Evolutionary conservation across 2,113 vertebrate genomes (phyloP).

Genomic region (Hemibagrus wyckioides): DNA sequence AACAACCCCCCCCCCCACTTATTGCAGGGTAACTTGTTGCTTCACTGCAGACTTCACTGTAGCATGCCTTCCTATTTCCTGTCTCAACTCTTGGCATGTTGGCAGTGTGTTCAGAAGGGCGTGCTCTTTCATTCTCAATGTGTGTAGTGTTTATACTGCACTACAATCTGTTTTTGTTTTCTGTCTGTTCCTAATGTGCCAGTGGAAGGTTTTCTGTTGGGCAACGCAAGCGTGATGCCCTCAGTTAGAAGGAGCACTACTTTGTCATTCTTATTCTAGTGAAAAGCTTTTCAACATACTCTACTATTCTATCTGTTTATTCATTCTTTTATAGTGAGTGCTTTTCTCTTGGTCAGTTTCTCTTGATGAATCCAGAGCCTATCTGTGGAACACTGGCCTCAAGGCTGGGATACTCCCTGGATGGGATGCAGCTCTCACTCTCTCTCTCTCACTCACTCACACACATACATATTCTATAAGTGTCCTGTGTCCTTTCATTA

Average conservation of each 20-base stretch:
- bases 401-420: background rate
- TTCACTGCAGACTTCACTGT: background rate
- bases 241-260: conserved; percentile 13
- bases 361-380: background rate
- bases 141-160: conserved; percentile 22
- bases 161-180: conserved; percentile 31
- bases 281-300: background rate
- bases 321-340: background rate
- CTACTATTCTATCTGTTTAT: background rate
- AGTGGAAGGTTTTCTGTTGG: conserved; percentile 23
- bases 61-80: conserved; percentile 24
- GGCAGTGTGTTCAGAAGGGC: conserved; percentile 4
- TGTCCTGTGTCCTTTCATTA: background rate
- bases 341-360: background rate
- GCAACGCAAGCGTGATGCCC: background rate
- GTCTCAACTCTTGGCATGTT: conserved; percentile 5
- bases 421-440: background rate
- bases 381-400: background rate
- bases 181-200: conserved; percentile 6
- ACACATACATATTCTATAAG: background rate
- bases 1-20: background rate
- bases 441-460: background rate
- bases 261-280: background rate
- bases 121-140: background rate
- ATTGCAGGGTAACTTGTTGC: conserved; percentile 15